Conservation (phyloP, 2,113 vertebrate genomes). For the Delphinapterus leucas region DNA sequence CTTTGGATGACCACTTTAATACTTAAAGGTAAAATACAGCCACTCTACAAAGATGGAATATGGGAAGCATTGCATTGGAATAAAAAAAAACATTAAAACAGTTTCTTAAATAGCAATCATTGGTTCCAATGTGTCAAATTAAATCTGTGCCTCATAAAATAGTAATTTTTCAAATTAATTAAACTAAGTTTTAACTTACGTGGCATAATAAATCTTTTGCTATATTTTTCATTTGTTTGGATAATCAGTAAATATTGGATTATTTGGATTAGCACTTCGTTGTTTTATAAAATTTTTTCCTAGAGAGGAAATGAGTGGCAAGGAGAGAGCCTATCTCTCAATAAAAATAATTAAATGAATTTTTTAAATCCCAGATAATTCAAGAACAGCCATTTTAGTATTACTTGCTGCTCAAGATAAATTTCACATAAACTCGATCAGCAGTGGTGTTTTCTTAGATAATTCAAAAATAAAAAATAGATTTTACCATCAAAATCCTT, state of each 20-base stretch:
- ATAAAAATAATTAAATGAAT: constrained; percentile 23
- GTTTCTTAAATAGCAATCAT: not conserved
- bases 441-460: not conserved
- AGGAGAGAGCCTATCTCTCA: not conserved
- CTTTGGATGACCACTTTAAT: constrained; percentile 56
- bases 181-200: not conserved
- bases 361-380: not conserved
- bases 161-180: constrained; percentile 35
- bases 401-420: not conserved
- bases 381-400: not conserved
- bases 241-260: not conserved
- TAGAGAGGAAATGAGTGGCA: not conserved
- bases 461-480: not conserved
- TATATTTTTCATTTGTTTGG: constrained; percentile 6
- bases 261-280: not conserved
- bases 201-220: not conserved
- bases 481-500: not conserved
- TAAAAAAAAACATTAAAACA: constrained; percentile 21
- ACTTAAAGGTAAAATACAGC: not conserved
- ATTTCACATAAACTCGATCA: not conserved
- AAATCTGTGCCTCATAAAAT: not conserved
- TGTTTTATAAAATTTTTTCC: not conserved
- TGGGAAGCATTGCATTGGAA: not conserved
- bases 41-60: not conserved
- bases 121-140: not conserved